A percentile compares a stretch with the other conserved stretches of the same genome.
These are phyloP conservation scores for Watsonalla binaria DNA, from an alignment of 2,888 invertebrate species.

Conservation along the genomic window DNA sequence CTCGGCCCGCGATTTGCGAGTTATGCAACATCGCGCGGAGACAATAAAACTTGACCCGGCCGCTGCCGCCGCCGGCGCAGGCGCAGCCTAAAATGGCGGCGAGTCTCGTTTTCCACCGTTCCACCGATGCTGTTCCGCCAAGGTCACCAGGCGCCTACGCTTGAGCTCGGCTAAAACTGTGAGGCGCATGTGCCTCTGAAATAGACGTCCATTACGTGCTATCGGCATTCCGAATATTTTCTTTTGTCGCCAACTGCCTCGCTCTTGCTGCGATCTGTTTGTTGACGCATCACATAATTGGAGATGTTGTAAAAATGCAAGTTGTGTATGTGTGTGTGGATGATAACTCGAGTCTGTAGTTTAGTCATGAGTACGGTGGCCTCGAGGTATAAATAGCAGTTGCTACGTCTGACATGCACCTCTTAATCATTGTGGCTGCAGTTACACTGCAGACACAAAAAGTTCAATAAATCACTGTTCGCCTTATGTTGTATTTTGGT, in stretches of 20 bases:
- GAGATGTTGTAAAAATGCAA: slow-evolving; percentile 41
- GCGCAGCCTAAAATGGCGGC: slow-evolving; percentile 74
- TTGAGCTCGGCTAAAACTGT: slow-evolving; percentile 63
- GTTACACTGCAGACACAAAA: slow-evolving; percentile 42
- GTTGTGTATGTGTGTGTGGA: slow-evolving; percentile 29
- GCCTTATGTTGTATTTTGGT: slow-evolving; percentile 28
- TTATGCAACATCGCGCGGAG: slow-evolving; percentile 71
- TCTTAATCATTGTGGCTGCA: slow-evolving; percentile 25
- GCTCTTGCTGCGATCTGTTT: slow-evolving; percentile 36
- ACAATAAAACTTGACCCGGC: slow-evolving; percentile 74
- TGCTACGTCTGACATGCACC: slow-evolving; percentile 36
- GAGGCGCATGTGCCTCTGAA: slow-evolving; percentile 63
- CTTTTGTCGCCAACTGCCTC: slow-evolving; percentile 57
- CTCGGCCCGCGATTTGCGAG: slow-evolving; percentile 40
- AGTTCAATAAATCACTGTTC: slow-evolving; percentile 48
- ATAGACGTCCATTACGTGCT: slow-evolving; percentile 66
- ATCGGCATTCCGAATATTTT: slow-evolving; percentile 67
- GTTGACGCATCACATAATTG: slow-evolving; percentile 43
- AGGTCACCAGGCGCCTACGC: slow-evolving; percentile 76
- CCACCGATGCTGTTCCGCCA: slow-evolving; percentile 59
- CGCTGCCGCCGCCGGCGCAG: slow-evolving; percentile 55
- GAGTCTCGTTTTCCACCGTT: slow-evolving; percentile 69
- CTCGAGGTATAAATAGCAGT: slow-evolving; percentile 27
- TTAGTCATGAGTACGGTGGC: slow-evolving; percentile 35
- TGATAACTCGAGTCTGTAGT: slow-evolving; percentile 8